phyloP scores from a whole-genome alignment of 2,888 invertebrate species.

The Drosophila kanekoi region DNA sequence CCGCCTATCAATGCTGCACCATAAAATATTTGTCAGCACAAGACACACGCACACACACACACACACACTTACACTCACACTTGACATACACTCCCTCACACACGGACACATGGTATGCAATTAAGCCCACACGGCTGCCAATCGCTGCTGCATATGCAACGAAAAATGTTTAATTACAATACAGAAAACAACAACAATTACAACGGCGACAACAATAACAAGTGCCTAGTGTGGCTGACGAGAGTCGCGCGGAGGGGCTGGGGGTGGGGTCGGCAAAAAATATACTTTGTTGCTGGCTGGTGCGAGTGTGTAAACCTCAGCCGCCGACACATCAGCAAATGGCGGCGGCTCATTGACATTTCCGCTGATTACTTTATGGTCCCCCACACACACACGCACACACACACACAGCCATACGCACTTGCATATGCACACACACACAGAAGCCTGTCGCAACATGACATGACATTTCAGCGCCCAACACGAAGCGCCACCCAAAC shows the following conservation, averaged over 20 bases:
- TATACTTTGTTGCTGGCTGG: constrained; percentile 46
- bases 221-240: background rate
- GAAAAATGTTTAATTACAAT: constrained; percentile 77
- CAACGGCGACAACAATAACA: constrained; percentile 41
- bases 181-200: constrained; percentile 52
- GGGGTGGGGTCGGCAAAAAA: constrained; percentile 3
- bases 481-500: constrained; percentile 18
- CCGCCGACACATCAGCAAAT: constrained; percentile 77
- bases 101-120: constrained; percentile 36
- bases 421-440: constrained; percentile 21
- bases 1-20: constrained; percentile 59
- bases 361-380: constrained; percentile 81
- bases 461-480: constrained; percentile 69
- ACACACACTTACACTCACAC: background rate
- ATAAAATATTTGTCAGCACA: constrained; percentile 58
- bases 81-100: constrained; percentile 8
- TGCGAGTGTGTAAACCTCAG: constrained; percentile 73
- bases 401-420: constrained; percentile 27
- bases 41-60: constrained; percentile 24
- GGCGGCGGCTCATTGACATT: constrained; percentile 80
- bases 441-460: constrained; percentile 71
- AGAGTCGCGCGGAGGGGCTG: background rate
- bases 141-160: constrained; percentile 65
- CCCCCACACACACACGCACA: constrained; percentile 30
- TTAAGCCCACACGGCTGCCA: constrained; percentile 59